Percentiles rank a stretch among this genome's conserved stretches.
phyloP scores from a whole-genome alignment of 23 tunicate genomes.

The Pegea sp. region DNA sequence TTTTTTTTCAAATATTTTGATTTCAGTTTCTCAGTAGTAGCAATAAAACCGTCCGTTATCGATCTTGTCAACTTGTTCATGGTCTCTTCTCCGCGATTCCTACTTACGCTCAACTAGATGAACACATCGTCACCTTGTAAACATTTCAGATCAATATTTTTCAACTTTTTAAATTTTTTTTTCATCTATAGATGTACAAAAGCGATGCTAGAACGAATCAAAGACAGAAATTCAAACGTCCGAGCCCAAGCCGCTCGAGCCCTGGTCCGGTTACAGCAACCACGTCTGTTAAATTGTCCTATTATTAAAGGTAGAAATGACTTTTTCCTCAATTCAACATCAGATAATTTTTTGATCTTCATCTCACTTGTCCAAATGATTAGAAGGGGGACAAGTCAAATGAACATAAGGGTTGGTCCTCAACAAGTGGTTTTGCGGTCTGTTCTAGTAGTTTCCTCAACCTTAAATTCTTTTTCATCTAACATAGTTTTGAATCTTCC shows the following conservation, averaged over 20 bases:
- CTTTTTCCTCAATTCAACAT: too few relatives aligned
- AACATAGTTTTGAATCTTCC: too few relatives aligned
- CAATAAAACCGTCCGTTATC: slow-evolving; percentile 63
- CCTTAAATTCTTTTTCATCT: too few relatives aligned
- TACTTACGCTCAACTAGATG: slow-evolving; percentile 57
- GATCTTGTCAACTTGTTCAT: slow-evolving; percentile 60
- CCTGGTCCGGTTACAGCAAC: slow-evolving; percentile 59
- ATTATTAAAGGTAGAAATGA: slow-evolving; percentile 60
- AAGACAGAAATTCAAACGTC: slow-evolving; percentile 43
- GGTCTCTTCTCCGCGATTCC: slow-evolving; percentile 56
- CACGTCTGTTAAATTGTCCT: slow-evolving; percentile 39
- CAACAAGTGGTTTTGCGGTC: too few relatives aligned
- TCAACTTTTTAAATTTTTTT: background rate
- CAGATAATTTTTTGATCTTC: too few relatives aligned
- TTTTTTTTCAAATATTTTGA: background rate
- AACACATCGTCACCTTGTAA: slow-evolving; percentile 60
- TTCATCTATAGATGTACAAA: slow-evolving; percentile 3
- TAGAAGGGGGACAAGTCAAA: too few relatives aligned
- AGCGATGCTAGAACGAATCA: slow-evolving; percentile 36
- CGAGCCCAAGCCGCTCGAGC: slow-evolving; percentile 73
- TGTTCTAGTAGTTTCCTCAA: too few relatives aligned
- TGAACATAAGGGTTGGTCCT: too few relatives aligned
- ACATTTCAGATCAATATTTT: background rate
- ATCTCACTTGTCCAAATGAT: too few relatives aligned
- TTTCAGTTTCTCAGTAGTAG: slow-evolving; percentile 44